Conservation (phyloP, 2,888 invertebrate genomes). For the Pediacus dermestoides region DNA sequence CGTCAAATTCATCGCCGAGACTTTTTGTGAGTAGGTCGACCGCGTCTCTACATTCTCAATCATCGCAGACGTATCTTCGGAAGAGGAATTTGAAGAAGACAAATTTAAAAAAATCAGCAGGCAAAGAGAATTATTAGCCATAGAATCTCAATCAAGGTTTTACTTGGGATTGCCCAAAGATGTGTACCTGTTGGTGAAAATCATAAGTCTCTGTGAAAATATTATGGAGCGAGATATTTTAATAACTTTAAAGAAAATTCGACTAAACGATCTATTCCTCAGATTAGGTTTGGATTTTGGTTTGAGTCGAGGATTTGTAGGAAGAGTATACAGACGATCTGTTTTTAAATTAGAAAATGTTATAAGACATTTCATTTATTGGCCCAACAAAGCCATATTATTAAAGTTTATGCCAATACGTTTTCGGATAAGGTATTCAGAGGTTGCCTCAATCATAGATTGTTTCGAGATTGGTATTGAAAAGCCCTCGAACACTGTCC, state of each 20-base stretch:
- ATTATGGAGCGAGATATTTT: not conserved
- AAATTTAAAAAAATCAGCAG: not conserved
- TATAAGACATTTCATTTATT: not conserved
- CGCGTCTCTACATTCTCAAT: too few relatives aligned
- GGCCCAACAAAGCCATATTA: not conserved
- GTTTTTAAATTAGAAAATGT: not conserved
- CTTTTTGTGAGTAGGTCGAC: too few relatives aligned
- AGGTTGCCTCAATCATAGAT: conserved; percentile 40
- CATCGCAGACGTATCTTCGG: too few relatives aligned
- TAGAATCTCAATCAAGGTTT: not conserved
- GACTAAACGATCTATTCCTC: not conserved
- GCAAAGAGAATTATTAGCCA: not conserved
- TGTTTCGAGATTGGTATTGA: conserved; percentile 43
- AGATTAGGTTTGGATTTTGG: not conserved
- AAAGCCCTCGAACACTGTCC: conserved; percentile 37
- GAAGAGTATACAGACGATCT: not conserved
- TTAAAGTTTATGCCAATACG: conserved; percentile 26
- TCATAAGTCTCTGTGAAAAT: not conserved
- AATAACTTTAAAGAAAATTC: not conserved
- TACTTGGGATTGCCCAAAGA: not conserved
- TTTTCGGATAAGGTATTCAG: conserved; percentile 24
- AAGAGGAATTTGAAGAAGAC: too few relatives aligned
- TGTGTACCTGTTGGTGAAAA: not conserved
- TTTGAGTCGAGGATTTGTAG: not conserved
- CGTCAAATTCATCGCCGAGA: too few relatives aligned